These are phyloP conservation scores for Champsocephalus esox DNA, from an alignment of 2,797 vertebrate genomes.

Conservation along the genomic window DNA sequence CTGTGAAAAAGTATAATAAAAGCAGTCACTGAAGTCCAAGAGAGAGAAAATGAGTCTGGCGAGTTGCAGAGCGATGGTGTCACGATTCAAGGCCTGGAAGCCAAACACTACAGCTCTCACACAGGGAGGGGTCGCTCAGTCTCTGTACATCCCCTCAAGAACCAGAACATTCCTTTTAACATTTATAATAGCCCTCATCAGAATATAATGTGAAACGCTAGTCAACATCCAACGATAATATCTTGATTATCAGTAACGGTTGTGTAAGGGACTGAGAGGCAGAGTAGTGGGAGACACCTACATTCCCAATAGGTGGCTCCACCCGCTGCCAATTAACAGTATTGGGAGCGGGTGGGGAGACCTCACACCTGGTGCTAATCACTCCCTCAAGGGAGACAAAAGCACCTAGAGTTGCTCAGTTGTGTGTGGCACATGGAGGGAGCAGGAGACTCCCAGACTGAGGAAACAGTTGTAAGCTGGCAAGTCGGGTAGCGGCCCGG, in stretches of 20 bases:
- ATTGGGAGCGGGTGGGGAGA: no score
- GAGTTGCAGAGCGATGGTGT: constrained; percentile 59
- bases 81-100: constrained; percentile 48
- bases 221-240: constrained; percentile 46
- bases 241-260: constrained; percentile 41
- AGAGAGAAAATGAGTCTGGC: constrained; percentile 64
- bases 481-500: no score
- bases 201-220: constrained; percentile 4
- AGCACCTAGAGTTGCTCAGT: no score
- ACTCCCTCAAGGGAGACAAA: no score
- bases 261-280: no score
- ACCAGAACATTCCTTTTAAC: constrained; percentile 50
- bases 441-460: no score
- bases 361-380: no score
- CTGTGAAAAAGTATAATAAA: constrained; percentile 61
- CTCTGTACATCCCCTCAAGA: constrained; percentile 32
- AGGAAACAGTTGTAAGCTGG: no score
- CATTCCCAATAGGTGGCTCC: no score
- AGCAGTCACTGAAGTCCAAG: constrained; percentile 57
- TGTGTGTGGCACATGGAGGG: no score
- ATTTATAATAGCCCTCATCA: constrained; percentile 25
- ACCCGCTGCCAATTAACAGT: no score
- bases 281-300: no score
- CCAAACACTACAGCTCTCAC: constrained; percentile 69
- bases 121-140: constrained; percentile 51